Conservation (phyloP, 1,140 invertebrate genomes). For the Ganaspis sp. region DNA sequence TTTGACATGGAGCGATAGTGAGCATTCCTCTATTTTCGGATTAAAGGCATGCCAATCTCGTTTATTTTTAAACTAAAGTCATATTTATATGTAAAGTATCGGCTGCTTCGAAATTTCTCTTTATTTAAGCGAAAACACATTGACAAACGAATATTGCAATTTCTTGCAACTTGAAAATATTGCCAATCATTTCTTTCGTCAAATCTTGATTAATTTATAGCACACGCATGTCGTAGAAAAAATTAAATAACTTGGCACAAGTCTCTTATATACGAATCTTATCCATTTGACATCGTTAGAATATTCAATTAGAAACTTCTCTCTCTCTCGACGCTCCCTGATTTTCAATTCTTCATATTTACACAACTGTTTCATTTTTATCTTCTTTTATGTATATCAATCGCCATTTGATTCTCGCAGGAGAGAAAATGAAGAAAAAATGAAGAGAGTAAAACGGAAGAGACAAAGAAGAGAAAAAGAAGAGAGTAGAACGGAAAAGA, state of each 20-base stretch:
- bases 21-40: neutral
- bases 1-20: neutral
- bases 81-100: neutral
- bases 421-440: too few relatives aligned
- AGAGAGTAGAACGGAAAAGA: too few relatives aligned
- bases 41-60: constrained; percentile 8
- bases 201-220: neutral
- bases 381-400: too few relatives aligned
- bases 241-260: neutral
- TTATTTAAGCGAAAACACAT: constrained; percentile 3
- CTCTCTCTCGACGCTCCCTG: neutral
- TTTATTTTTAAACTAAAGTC: constrained; percentile 14
- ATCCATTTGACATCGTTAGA: neutral
- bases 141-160: neutral
- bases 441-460: too few relatives aligned
- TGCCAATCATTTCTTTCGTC: too few relatives aligned
- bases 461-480: too few relatives aligned
- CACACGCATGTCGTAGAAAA: neutral
- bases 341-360: constrained; percentile 3
- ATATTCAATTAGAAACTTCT: constrained; percentile 6
- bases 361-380: neutral
- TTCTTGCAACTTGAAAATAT: too few relatives aligned
- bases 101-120: neutral
- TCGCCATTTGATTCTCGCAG: too few relatives aligned
- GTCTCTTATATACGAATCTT: too few relatives aligned